These are phyloP conservation scores for Morelia viridis DNA, from an alignment of 2,797 vertebrate species.

Conservation along the genomic window DNA sequence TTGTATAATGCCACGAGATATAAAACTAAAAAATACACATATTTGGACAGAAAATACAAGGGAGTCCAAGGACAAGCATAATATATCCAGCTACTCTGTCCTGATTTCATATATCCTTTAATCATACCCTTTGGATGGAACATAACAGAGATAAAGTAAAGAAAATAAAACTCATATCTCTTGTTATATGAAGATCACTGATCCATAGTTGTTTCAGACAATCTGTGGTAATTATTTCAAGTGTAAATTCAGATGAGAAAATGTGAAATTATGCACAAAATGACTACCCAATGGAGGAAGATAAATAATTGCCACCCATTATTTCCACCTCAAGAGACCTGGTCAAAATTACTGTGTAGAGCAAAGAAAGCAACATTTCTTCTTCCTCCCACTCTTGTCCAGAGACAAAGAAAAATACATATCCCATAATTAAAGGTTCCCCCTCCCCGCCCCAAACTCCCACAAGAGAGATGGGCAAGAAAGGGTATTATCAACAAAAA, in stretches of 20 bases:
- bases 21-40: not conserved
- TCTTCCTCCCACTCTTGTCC: slow-evolving; percentile 25
- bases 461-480: slow-evolving; percentile 4
- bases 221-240: slow-evolving; percentile 24
- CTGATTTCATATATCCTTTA: not conserved
- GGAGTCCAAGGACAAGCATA: not conserved
- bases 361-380: slow-evolving; percentile 32
- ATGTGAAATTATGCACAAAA: slow-evolving; percentile 31
- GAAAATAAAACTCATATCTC: slow-evolving; percentile 8
- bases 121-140: not conserved
- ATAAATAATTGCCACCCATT: slow-evolving; percentile 46
- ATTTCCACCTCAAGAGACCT: slow-evolving; percentile 35
- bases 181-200: slow-evolving; percentile 20
- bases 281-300: slow-evolving; percentile 27
- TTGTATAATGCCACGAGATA: not conserved
- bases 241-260: slow-evolving; percentile 40
- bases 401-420: slow-evolving; percentile 44
- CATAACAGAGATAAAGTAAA: not conserved
- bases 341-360: slow-evolving; percentile 38
- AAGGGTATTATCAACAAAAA: slow-evolving; percentile 26
- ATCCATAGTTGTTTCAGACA: slow-evolving; percentile 25
- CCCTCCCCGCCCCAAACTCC: not conserved
- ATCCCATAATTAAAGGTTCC: slow-evolving; percentile 28
- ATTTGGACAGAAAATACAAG: not conserved
- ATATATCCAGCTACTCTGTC: not conserved